Evolutionary conservation across 2,888 invertebrate genomes (phyloP), one percentile per base, ranked within the genome.

Genomic region (Gandaritis pyraliata): DNA sequence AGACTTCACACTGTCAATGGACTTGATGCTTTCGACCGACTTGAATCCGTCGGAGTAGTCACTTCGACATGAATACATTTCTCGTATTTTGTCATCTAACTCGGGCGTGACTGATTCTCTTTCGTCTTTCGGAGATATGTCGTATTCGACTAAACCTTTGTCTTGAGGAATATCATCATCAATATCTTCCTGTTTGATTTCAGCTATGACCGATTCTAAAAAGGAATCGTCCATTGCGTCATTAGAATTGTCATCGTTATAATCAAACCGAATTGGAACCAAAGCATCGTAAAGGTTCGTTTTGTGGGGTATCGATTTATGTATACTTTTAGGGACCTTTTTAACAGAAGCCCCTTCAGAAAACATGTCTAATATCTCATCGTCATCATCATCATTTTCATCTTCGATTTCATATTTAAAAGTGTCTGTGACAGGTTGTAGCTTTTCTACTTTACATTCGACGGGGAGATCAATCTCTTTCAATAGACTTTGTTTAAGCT

Each of bases 381-480:
- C 87, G 4, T 89, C 88, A 6, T 90, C 87, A 4, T 89, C 88
- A 5, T 83, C 85, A 0, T 87, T 84, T 4, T 86, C 83, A 36
- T 86, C 86, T 64, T 89, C 90, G 13, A 91, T 86, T 80, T 92
- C 91, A 36, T 77, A 92, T 76, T 87, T 86, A 39, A 91, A 86
- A 0, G 88, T 82, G 66, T 92, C 92, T 0, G 86, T 84, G 0
- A 92, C 91, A 0, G 92, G 91, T 61, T 88, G 73, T 1, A 92
- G 73, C 71, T 82, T 88, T 61, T 82, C 78, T 0, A 86, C 72
- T 59, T 81, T 86, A 1, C 79, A 73, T 51, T 74, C 58, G 0
- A 74, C 74, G 6, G 46, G 33, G 0, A 39, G 18, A 52, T 58
- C 67, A 1, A 63, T 45, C 23, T 48, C 49, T 50, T 53, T 62